A percentile compares a stretch with the other conserved stretches of the same genome.
Conservation (phyloP, 2,888 invertebrate genomes). For the Baccha elongata region DNA sequence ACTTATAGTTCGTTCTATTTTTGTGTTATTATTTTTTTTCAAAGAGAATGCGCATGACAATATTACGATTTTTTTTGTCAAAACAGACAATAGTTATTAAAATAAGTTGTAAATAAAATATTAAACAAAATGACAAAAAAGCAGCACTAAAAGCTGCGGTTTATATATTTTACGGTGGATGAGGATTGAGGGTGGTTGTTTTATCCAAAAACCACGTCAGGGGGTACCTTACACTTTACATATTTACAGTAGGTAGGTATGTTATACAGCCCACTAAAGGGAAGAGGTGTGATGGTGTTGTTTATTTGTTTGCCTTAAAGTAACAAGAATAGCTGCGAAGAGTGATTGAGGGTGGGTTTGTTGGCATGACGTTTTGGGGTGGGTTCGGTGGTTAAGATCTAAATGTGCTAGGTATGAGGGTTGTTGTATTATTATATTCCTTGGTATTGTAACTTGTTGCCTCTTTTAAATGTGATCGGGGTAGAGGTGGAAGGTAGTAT, state of each 20-base stretch:
- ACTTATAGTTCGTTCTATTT: background rate
- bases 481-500: background rate
- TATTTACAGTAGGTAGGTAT: too few relatives aligned
- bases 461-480: slow-evolving; percentile 16
- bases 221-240: background rate
- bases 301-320: slow-evolving; percentile 46
- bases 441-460: slow-evolving; percentile 53
- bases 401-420: slow-evolving; percentile 1
- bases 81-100: background rate
- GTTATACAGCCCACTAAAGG: background rate
- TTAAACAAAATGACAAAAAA: background rate
- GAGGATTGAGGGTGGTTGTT: background rate
- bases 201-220: background rate
- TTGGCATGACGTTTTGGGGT: background rate
- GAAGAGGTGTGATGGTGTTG: slow-evolving; percentile 38
- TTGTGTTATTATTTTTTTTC: background rate
- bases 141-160: background rate
- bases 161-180: background rate
- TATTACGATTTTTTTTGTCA: too few relatives aligned
- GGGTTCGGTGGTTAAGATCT: background rate
- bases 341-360: background rate
- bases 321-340: slow-evolving; percentile 4
- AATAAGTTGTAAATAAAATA: background rate
- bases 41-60: background rate
- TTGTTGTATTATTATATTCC: slow-evolving; percentile 31